These are phyloP conservation scores for Elachura formosa DNA, from an alignment of 2,113 vertebrate species.

Conservation along the genomic window DNA sequence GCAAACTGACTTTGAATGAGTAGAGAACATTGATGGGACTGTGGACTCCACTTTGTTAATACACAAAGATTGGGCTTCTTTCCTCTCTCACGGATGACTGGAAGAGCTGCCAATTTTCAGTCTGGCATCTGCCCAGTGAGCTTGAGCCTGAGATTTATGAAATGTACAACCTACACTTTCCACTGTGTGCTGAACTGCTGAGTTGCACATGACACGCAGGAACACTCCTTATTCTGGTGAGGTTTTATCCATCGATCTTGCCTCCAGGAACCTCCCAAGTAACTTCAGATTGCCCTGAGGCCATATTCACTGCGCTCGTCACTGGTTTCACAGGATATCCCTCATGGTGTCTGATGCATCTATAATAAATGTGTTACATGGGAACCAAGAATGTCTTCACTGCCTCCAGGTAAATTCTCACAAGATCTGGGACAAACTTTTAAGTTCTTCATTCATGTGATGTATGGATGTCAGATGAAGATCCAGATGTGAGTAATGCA, in stretches of 20 bases:
- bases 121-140: not conserved
- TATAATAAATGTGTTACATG: not conserved
- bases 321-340: not conserved
- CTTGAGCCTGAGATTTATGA: not conserved
- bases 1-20: not conserved
- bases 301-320: not conserved
- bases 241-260: not conserved
- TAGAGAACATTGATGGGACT: not conserved
- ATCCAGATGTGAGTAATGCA: not conserved
- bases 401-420: not conserved
- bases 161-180: not conserved
- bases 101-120: not conserved
- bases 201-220: not conserved
- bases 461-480: not conserved
- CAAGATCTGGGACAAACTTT: not conserved
- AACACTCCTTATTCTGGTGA: not conserved
- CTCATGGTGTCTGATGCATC: not conserved
- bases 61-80: not conserved
- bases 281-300: not conserved
- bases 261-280: not conserved
- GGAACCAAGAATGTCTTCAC: not conserved
- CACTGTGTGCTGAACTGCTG: not conserved
- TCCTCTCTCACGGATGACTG: not conserved
- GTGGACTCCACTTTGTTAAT: not conserved
- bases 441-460: not conserved